These are phyloP conservation scores for Notodromas monacha DNA, from an alignment of 2,888 invertebrate species.

Conservation along the genomic window DNA sequence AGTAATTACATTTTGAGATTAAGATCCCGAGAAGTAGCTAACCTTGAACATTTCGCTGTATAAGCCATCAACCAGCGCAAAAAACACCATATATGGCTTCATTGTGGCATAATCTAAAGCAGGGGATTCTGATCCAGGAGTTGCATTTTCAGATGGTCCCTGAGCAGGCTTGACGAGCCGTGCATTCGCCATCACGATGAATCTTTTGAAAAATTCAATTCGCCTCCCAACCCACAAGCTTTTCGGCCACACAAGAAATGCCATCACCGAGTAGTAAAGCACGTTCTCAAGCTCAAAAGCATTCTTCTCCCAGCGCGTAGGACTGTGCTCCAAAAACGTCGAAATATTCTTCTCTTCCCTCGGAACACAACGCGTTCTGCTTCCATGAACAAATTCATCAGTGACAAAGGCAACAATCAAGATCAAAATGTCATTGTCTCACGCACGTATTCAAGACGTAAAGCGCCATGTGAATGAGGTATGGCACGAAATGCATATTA, in stretches of 20 bases:
- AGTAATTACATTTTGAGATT: neutral
- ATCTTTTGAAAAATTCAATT: conserved; percentile 34
- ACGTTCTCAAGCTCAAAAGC: conserved; percentile 70
- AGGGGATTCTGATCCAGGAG: too few relatives aligned
- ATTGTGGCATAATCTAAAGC: conserved; percentile 49
- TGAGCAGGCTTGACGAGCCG: conserved; percentile 24
- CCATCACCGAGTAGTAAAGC: conserved; percentile 50
- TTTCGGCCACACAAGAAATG: conserved; percentile 40
- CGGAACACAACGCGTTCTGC: conserved; percentile 16
- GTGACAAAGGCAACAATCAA: conserved; percentile 7
- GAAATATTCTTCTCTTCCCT: conserved; percentile 46
- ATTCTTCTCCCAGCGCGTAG: conserved; percentile 28
- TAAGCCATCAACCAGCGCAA: conserved; percentile 48
- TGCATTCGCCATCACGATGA: conserved; percentile 41
- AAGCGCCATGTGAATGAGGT: conserved; percentile 66
- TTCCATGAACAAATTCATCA: conserved; percentile 1
- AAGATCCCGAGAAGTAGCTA: conserved; percentile 11
- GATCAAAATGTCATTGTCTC: conserved; percentile 6
- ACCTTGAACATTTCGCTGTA: conserved; percentile 62
- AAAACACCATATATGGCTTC: conserved; percentile 51
- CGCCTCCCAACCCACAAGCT: conserved; percentile 38
- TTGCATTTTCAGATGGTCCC: conserved; percentile 20
- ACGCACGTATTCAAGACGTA: conserved; percentile 52
- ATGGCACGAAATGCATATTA: conserved; percentile 84
- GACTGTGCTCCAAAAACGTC: conserved; percentile 28